phyloP scores from a whole-genome alignment of 2,888 invertebrate genomes.

The Trissolcus brochymenae region DNA sequence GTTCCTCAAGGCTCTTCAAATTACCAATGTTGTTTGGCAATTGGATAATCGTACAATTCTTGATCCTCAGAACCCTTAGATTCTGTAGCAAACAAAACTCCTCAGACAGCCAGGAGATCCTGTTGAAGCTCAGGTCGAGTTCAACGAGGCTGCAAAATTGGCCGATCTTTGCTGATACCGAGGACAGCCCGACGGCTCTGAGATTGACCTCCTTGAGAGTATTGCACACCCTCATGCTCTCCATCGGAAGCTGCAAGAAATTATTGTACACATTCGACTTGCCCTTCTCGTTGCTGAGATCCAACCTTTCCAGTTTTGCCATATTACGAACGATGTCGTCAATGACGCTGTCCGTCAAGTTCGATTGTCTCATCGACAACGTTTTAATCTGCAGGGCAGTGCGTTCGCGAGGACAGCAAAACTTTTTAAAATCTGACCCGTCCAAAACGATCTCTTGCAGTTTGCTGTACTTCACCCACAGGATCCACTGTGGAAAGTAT shows the following conservation, averaged over 20 bases:
- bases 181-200: slow-evolving; percentile 43
- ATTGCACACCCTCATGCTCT: slow-evolving; percentile 42
- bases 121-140: slow-evolving; percentile 64
- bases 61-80: slow-evolving; percentile 61
- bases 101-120: slow-evolving; percentile 63
- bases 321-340: slow-evolving; percentile 59
- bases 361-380: slow-evolving; percentile 63
- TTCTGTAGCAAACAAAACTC: slow-evolving; percentile 63
- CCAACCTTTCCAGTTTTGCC: slow-evolving; percentile 59
- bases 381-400: slow-evolving; percentile 56
- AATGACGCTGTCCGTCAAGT: slow-evolving; percentile 55
- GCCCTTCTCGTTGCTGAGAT: slow-evolving; percentile 58
- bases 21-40: slow-evolving; percentile 64
- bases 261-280: slow-evolving; percentile 30
- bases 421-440: slow-evolving; percentile 60
- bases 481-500: slow-evolving; percentile 67
- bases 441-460: slow-evolving; percentile 64
- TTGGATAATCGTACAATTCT: slow-evolving; percentile 56
- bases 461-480: slow-evolving; percentile 59
- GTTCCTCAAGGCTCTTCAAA: slow-evolving; percentile 60
- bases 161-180: slow-evolving; percentile 53
- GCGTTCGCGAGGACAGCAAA: slow-evolving; percentile 36
- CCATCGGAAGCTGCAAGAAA: slow-evolving; percentile 57
- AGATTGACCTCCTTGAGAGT: slow-evolving; percentile 58
- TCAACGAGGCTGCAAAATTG: slow-evolving; percentile 60